Conservation (phyloP, 2,888 invertebrate species). For the Melanophora roralis region DNA sequence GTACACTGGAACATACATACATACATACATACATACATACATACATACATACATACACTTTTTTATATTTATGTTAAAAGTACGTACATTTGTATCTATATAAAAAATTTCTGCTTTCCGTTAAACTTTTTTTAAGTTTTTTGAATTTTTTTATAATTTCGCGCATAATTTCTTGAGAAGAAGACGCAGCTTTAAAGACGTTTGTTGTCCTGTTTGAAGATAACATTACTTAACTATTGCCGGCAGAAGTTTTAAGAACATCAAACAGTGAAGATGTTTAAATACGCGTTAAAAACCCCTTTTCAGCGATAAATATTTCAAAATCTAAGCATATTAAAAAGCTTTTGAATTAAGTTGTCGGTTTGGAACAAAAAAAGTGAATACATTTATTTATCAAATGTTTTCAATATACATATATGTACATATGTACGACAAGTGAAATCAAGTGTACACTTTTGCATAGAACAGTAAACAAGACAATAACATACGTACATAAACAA, state of each 20-base stretch:
- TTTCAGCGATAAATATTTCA: neutral
- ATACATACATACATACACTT: constrained; percentile 11
- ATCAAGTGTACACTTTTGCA: constrained; percentile 21
- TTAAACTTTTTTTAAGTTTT: constrained; percentile 19
- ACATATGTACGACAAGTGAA: neutral
- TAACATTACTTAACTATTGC: constrained; percentile 66
- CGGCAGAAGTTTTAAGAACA: constrained; percentile 75
- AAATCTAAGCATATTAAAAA: constrained; percentile 2
- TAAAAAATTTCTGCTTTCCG: constrained; percentile 19
- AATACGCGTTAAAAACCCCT: constrained; percentile 39
- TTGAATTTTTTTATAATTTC: constrained; percentile 62
- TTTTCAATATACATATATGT: neutral
- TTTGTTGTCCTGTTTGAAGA: constrained; percentile 72
- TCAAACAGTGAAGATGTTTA: constrained; percentile 74
- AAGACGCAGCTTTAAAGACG: constrained; percentile 57
- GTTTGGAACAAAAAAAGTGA: constrained; percentile 26
- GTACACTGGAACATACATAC: too few relatives aligned
- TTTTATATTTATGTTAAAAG: neutral
- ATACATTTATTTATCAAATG: too few relatives aligned
- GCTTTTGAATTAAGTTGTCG: neutral
- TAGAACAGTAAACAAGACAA: too few relatives aligned
- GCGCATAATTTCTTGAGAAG: constrained; percentile 70
- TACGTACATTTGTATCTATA: neutral
- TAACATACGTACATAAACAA: neutral
- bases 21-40: too few relatives aligned